Percentiles rank a stretch among this genome's conserved stretches.
These are phyloP conservation scores for Sturnira hondurensis DNA, from an alignment of 2,113 vertebrate species.

Conservation along the genomic window DNA sequence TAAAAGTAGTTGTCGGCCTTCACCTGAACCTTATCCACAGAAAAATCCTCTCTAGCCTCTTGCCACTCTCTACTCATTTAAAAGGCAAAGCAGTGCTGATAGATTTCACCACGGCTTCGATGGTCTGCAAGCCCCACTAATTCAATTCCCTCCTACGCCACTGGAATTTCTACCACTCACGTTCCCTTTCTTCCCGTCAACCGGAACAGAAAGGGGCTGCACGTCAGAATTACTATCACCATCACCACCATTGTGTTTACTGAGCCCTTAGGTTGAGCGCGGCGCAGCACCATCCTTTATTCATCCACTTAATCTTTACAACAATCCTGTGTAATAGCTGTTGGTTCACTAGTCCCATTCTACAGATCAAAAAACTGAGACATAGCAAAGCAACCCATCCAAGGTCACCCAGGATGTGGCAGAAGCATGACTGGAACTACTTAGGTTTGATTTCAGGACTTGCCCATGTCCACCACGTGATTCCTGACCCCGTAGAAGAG, in stretches of 20 bases:
- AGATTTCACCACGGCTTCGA: neutral
- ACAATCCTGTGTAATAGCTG: neutral
- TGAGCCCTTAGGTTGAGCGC: neutral
- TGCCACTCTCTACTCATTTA: neutral
- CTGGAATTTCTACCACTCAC: neutral
- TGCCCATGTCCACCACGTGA: neutral
- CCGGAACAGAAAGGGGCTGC: neutral
- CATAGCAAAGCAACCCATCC: neutral
- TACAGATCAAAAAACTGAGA: neutral
- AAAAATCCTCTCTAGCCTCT: neutral
- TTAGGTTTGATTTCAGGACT: neutral
- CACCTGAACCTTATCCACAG: neutral
- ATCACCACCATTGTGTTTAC: accelerated
- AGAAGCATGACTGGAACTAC: neutral
- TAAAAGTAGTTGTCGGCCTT: neutral
- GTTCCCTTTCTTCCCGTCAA: neutral
- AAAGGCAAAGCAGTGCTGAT: neutral
- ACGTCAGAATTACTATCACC: neutral
- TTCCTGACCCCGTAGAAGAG: neutral
- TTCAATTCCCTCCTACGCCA: too few species aligned
- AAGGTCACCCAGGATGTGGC: neutral
- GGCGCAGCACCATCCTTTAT: neutral
- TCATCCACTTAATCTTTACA: neutral
- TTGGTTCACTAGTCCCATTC: neutral
- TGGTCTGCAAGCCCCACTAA: neutral